Evolutionary conservation across 2,888 invertebrate species (phyloP), one percentile per base, ranked within the genome.

Genomic region (Sphaerophoria taeniata): DNA sequence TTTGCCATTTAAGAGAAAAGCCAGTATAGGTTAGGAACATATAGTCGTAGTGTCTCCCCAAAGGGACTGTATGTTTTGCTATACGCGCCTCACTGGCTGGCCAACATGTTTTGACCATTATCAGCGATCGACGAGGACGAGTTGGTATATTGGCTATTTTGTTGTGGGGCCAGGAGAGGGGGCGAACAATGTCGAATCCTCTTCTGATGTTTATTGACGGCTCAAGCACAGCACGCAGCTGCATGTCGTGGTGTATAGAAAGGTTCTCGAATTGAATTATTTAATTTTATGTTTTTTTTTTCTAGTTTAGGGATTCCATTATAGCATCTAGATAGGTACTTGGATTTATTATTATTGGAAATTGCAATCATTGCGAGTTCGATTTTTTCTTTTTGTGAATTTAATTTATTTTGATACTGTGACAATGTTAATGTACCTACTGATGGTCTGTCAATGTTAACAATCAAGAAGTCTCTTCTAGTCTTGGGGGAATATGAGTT

Each of bases 101-200:
- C 65, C 70, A 53, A 75, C 80, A 72, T 84, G 80, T 67, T 75
- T 80, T 80, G 74, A 80, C 80, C 84, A 84, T 84, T 79, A 74
- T 73, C 76, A 72, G 67, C 67, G 56, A 69, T 31, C 47, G 43
- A 24, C 4, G 7, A 43, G 39, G 24, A 31, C 7, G 55, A 7
- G 31, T 1, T 73, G 61, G 61, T 33, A 33, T 39, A 39, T 43
- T 11, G 60, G 61, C 58, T n/a, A 61, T n/a, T n/a, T n/a, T n/a
- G n/a, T n/a, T n/a, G n/a, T n/a, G n/a, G n/a, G n/a, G n/a, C n/a
- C n/a, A n/a, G n/a, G n/a, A n/a, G n/a, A n/a, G n/a, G n/a, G n/a
- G 56, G 39, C 67, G 74, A n/a, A n/a, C n/a, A n/a, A n/a, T n/a
- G 65, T 61, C 49, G 69, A 71, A 77, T 63, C 71, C 45, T 53